Base-by-base conservation (phyloP, 1,140 invertebrate genomes). In the Drosophila athabasca region DNA sequence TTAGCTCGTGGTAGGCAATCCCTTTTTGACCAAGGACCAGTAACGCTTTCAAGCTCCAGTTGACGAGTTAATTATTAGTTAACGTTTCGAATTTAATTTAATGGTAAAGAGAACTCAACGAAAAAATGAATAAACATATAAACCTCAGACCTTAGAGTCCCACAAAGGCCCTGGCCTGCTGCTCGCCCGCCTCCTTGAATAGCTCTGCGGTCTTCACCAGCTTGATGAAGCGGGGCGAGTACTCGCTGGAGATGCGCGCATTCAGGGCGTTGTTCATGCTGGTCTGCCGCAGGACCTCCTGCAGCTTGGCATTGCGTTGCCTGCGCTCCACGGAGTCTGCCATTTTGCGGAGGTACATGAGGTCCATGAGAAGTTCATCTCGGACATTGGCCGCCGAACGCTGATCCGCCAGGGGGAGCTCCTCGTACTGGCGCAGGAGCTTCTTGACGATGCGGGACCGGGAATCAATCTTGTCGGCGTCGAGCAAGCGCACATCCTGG, bases 391-490 rank as follows among this genome's bases (percentile, higher is more conserved):
- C 43, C 2, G 58, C 76, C 2, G 64, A 35, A 1, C 52, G 46
- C 31, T 91, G 90, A 19, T 91, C 90, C n/a, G 70, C 71, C 5
- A 55, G 3, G 0, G 90, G 80, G 5, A 91, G 17, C 6, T 76
- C 66, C 8, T 91, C 79, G 51, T 91, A 91, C 53, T 91, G 72
- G 0, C 57, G 49, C 13, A 91, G 26, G 1, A 91, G 53, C 50
- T 91, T 90, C 58, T 90, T 91, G 3, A 91, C 88, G 7, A 81
- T 66, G 1, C 66, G 64, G 0, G 78, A 76, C 49, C 90, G 88
- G 19, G 90, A 53, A 45, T 67, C 77, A 35, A 91, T 77, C 35
- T 77, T 70, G 3, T 17, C 59, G 0, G 69, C 45, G 11, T 90
- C 80, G 0, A 91, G 61, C 1, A 68, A 24, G 0, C 49, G 66